A percentile compares a stretch with the other conserved stretches of the same genome.
These are phyloP conservation scores for Heliocidaris erythrogramma DNA, from an alignment of 35 echinoderm and acorn worm species.

Conservation along the genomic window DNA sequence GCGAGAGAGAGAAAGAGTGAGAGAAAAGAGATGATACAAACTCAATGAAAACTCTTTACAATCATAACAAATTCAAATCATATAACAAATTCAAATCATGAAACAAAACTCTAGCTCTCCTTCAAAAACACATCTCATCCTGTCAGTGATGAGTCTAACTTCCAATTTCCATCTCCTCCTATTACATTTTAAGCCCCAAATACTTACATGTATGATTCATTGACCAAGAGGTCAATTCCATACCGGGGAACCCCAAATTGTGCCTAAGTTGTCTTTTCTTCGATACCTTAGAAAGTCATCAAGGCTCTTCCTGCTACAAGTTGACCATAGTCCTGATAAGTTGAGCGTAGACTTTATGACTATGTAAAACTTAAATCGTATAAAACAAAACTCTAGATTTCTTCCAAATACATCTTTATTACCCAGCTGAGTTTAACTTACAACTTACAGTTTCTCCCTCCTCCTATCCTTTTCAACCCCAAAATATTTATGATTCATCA, in stretches of 20 bases:
- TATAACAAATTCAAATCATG: not conserved
- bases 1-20: too few relatives aligned
- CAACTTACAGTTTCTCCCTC: too few relatives aligned
- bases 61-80: not conserved
- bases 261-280: not conserved
- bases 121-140: not conserved
- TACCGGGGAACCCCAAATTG: not conserved
- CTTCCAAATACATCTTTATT: too few relatives aligned
- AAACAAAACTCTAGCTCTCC: not conserved
- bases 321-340: conserved; percentile 53
- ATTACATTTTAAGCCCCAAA: not conserved
- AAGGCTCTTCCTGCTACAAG: conserved; percentile 78
- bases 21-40: too few relatives aligned
- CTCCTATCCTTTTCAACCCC: too few relatives aligned
- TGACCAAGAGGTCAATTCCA: not conserved
- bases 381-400: too few relatives aligned
- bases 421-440: too few relatives aligned
- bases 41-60: not conserved
- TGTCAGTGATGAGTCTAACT: too few relatives aligned
- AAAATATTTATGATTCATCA: not conserved
- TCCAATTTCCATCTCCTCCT: too few relatives aligned
- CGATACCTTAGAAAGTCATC: conserved; percentile 82
- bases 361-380: too few relatives aligned
- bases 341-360: too few relatives aligned
- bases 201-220: not conserved